Evolutionary conservation across 2,888 invertebrate genomes (phyloP), one percentile per base, ranked within the genome.

Genomic region (Xestia c-nigrum): DNA sequence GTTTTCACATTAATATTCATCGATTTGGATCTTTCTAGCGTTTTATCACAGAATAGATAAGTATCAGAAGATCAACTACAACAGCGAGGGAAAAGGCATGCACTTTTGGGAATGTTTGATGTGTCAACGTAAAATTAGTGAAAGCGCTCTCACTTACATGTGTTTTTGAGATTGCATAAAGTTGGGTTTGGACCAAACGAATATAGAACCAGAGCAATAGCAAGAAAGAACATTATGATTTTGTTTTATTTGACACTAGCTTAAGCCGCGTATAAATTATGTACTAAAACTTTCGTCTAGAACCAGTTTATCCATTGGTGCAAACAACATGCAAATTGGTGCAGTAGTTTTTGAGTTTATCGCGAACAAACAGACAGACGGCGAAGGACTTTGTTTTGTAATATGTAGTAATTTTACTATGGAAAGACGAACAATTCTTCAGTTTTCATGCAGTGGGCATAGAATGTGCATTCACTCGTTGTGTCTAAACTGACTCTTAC

Each of bases 1-100:
- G 73, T 61, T 74, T 67, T 75, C 73, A 68, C 87, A 92, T 93
- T 92, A 94, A 93, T 94, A 93, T 94, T 93, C 94, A 94, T 94
- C 90, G 93, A 92, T 91, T 91, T 87, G 88, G 88, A 91, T 93
- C 90, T 92, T 91, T 91, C 88, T 85, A 79, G 83, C 84, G 85
- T 47, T 63, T 86, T 78, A 63, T 59, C 82, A n/a, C 24, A 40
- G 24, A 40, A 14, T 6, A 66, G 1, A 10, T 38, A 38, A 5
- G 0, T 7, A 43, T 31, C 59, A 74, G 43, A 81, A 78, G 78
- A 9, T 43, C 1, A 0, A 0, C 6, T 1, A 0, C 10, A 38
- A 19, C 43, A 43, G 43, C 0, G 5, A 38, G 5, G 0, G 6
- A 46, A 50, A 43, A 21, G 19, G 21, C 38, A 50, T 5, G 7